Base-by-base conservation (phyloP, 2,888 invertebrate species). In the Drosophila macrospina region DNA sequence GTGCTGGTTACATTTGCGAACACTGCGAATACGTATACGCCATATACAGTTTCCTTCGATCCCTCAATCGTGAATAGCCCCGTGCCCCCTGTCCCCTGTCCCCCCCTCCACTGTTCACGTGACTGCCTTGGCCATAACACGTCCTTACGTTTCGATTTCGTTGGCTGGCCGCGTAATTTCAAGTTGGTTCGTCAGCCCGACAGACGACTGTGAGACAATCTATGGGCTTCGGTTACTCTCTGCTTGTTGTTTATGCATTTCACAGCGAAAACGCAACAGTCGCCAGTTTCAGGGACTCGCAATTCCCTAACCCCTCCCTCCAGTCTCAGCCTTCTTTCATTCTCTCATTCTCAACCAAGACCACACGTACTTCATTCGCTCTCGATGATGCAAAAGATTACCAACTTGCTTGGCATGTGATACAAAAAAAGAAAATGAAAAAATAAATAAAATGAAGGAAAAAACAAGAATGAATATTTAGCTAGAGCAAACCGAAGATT, bases 301-400 rank as follows among this genome's bases (percentile, higher is more conserved):
- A 6, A 26, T 6, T 6, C 44, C 15, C 45, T 32, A 4, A 11
- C 8, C 28, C 6, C 2, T 4, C 44, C 15, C 45, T 10, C 28
- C 3, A 5, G 7, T 11, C 30, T 47, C 47, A 7, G 15, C 11
- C 15, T 16, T 28, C 26, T 41, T 15, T 20, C 16, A 7, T 13
- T 10, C 0, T 5, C 20, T 50, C 24, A 36, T 28, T 51, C 39
- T 51, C 16, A 16, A 47, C 39, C 34, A 30, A 30, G 59, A 30
- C 45, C 68, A 61, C 84, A 84, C 84, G 84, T 86, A 88, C 81
- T 88, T 81, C 74, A 74, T 84, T 78, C 78, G 74, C 68, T 83
- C 65, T 85, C 84, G 86, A 76, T 88, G 87, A 83, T 83, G 87
- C 85, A 70, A 86, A 86, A 84, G 86, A 88, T 88, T 85, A 84